Percentiles rank a stretch among this genome's conserved stretches.
Conservation (phyloP, 2,888 invertebrate species). For the Pachymerium ferrugineum region DNA sequence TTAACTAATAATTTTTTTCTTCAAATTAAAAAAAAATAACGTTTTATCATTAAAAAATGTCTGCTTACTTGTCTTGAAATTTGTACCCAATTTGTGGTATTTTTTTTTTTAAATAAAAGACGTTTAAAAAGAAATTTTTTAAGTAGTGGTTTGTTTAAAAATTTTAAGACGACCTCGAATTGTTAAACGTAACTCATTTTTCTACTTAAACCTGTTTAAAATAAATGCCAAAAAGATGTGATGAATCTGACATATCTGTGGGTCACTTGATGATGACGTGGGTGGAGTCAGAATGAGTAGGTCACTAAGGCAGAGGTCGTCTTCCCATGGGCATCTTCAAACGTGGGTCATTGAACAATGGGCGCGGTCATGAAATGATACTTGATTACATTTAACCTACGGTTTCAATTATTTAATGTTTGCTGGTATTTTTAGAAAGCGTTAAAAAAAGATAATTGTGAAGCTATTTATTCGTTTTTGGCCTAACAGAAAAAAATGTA, state of each 20-base stretch:
- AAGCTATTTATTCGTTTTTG: no score
- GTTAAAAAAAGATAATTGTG: no score
- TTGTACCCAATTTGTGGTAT: not conserved
- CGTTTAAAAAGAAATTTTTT: no score
- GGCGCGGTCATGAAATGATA: conserved; percentile 4
- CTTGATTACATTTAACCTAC: no score
- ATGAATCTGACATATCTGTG: not conserved
- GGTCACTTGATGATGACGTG: conserved; percentile 2
- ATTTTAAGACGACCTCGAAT: not conserved
- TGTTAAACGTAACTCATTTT: not conserved
- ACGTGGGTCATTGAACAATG: conserved; percentile 7
- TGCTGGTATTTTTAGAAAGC: no score
- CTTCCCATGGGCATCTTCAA: conserved; percentile 3
- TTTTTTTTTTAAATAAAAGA: not conserved
- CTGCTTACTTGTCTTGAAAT: not conserved
- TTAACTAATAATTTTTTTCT: not conserved
- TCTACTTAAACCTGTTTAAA: not conserved
- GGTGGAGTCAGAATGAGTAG: conserved; percentile 3
- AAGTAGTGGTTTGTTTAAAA: not conserved
- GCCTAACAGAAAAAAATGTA: no score
- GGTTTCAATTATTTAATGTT: no score
- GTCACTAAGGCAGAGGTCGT: conserved; percentile 17
- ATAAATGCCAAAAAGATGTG: conserved; percentile 4
- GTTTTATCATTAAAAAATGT: not conserved
- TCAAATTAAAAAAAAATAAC: not conserved